phyloP scores from a whole-genome alignment of 2,797 vertebrate species.

The Sebastiscus albofasciatus region DNA sequence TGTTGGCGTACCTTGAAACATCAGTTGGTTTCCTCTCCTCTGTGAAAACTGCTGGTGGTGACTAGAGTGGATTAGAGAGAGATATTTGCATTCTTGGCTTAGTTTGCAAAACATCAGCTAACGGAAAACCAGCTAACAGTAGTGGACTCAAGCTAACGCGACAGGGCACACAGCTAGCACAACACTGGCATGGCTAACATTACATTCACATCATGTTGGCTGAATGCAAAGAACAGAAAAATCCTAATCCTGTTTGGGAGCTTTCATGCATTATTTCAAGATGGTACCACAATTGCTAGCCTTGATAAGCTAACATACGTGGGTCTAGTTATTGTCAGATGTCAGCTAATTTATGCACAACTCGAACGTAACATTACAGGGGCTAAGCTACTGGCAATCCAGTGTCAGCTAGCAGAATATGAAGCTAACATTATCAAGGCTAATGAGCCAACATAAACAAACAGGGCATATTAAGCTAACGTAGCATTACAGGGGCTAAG shows the following conservation, averaged over 20 bases:
- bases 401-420: fast-evolving
- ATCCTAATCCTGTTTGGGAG: background rate
- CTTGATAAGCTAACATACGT: background rate
- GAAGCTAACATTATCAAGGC: too few species aligned
- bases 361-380: fast-evolving
- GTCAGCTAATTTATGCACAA: background rate
- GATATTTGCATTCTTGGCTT: background rate
- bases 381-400: fast-evolving
- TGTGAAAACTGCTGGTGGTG: slow-evolving; percentile 6
- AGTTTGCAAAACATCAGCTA: slow-evolving; percentile 9
- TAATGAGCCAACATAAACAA: background rate
- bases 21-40: background rate
- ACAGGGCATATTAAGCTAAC: background rate
- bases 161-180: background rate
- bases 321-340: background rate
- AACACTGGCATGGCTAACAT: background rate
- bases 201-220: too few species aligned
- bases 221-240: background rate
- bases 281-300: background rate
- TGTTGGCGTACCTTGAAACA: slow-evolving; percentile 13
- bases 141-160: background rate
- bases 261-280: background rate
- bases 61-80: background rate
- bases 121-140: background rate
- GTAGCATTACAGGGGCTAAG: background rate